Conservation (phyloP, 2,888 invertebrate genomes). For the Zonitis immaculata region DNA sequence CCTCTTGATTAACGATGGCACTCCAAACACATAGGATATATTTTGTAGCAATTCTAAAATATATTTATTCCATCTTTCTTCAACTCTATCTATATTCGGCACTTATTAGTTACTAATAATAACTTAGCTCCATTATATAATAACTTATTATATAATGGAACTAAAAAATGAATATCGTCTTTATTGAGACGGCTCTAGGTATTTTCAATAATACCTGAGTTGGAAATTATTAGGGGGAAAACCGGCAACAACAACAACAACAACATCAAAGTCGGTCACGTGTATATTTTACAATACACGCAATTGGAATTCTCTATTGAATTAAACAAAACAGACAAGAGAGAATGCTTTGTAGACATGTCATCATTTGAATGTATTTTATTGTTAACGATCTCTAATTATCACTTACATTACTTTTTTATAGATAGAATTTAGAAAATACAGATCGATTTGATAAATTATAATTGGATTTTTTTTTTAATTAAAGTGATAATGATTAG, state of each 20-base stretch:
- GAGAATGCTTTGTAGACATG: too few species aligned
- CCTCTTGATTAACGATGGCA: conserved; percentile 3
- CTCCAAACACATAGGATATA: too few species aligned
- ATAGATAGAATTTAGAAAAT: not conserved
- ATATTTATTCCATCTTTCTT: not conserved
- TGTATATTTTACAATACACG: not conserved
- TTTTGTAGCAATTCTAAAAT: not conserved
- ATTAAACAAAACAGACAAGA: not conserved
- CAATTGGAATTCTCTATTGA: not conserved
- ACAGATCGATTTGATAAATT: not conserved
- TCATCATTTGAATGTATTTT: not conserved
- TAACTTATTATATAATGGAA: not conserved
- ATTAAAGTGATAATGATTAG: too few species aligned
- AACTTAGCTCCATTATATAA: too few species aligned
- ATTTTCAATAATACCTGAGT: too few species aligned
- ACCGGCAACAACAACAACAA: not conserved
- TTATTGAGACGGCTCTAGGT: too few species aligned
- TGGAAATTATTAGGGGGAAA: too few species aligned
- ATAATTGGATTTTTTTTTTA: not conserved
- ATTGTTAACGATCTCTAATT: not conserved
- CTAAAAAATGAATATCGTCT: not conserved
- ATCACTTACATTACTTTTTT: not conserved
- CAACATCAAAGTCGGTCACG: not conserved
- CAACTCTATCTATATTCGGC: too few species aligned
- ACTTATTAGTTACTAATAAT: too few species aligned